Percentiles rank a stretch among this genome's conserved stretches.
phyloP scores from a whole-genome alignment of 2,797 vertebrate species.

The Anguilla pacifica region DNA sequence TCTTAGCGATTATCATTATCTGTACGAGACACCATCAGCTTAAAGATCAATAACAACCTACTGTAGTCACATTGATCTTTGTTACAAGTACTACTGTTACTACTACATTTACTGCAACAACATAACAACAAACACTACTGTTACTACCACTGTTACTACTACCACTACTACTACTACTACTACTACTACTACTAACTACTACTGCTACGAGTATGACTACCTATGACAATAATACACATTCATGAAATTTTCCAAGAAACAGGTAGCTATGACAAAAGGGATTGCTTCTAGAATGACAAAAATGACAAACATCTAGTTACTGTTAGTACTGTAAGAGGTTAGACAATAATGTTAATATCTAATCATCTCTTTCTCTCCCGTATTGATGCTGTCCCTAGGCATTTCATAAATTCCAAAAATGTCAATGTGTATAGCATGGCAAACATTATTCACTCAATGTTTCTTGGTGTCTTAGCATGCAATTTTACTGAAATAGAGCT shows the following conservation, averaged over 20 bases:
- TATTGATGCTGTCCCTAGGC: not conserved
- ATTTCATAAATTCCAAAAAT: not conserved
- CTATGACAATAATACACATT: slow-evolving; percentile 39
- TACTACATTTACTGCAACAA: slow-evolving; percentile 29
- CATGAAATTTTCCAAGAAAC: slow-evolving; percentile 1
- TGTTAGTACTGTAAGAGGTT: slow-evolving; percentile 19
- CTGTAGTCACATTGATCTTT: not conserved
- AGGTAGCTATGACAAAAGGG: slow-evolving; percentile 24
- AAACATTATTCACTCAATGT: not conserved
- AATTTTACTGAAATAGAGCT: not conserved
- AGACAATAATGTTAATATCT: not conserved
- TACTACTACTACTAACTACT: slow-evolving; percentile 10
- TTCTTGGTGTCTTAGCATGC: not conserved
- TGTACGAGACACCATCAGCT: not conserved
- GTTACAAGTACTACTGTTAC: slow-evolving; percentile 33
- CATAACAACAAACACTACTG: slow-evolving; percentile 1
- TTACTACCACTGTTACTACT: slow-evolving; percentile 26
- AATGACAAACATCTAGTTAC: not conserved
- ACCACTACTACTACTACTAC: slow-evolving; percentile 7
- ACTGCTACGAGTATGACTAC: slow-evolving; percentile 22
- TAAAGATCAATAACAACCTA: not conserved
- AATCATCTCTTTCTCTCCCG: not conserved
- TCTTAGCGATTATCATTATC: not conserved
- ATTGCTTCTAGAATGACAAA: slow-evolving; percentile 20
- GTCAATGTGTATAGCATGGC: not conserved